These are phyloP conservation scores for Sapajus apella DNA, from an alignment of 2,113 vertebrate genomes.

Conservation along the genomic window DNA sequence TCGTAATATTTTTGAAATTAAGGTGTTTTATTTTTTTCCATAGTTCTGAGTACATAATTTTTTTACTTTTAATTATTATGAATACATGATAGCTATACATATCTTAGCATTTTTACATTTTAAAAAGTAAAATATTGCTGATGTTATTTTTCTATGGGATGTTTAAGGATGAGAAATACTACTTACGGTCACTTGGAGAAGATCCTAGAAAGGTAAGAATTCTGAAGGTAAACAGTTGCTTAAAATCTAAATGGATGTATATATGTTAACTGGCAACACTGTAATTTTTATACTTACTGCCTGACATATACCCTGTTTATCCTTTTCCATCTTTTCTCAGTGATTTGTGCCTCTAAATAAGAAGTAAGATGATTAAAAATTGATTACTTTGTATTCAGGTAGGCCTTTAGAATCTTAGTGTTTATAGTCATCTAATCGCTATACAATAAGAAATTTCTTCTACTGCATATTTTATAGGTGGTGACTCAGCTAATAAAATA, in stretches of 20 bases:
- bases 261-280: background rate
- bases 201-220: slow-evolving; percentile 92
- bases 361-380: background rate
- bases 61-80: background rate
- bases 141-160: slow-evolving; percentile 34
- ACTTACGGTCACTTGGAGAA: slow-evolving; percentile 95
- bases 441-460: background rate
- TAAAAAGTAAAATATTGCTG: background rate
- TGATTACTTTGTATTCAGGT: background rate
- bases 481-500: background rate
- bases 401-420: background rate
- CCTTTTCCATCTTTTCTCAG: background rate
- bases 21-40: background rate
- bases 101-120: background rate
- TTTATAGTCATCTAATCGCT: slow-evolving; percentile 30
- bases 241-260: background rate
- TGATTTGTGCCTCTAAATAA: background rate
- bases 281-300: background rate
- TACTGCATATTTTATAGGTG: background rate
- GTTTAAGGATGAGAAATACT: slow-evolving; percentile 95
- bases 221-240: slow-evolving; percentile 11
- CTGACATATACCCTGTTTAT: background rate
- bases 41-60: background rate
- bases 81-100: background rate
- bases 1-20: slow-evolving; percentile 1